Percentiles rank a stretch among this genome's conserved stretches.
These are phyloP conservation scores for Linurgus olivaceus DNA, from an alignment of 2,797 vertebrate genomes.

Conservation along the genomic window DNA sequence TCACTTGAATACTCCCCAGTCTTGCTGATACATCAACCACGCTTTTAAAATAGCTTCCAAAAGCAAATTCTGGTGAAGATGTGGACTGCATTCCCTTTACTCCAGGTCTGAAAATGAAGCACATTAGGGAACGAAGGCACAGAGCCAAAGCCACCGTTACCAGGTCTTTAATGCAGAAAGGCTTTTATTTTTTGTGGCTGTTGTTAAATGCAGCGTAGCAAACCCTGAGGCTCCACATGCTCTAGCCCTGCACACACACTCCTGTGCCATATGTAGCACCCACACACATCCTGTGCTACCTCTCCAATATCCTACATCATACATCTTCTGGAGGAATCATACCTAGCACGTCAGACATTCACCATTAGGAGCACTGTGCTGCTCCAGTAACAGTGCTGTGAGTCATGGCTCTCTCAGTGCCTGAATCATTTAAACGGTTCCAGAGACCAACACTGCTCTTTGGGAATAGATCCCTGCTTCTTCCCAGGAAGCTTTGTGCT, in stretches of 20 bases:
- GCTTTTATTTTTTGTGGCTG: neutral
- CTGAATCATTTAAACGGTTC: constrained; percentile 14
- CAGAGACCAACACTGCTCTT: neutral
- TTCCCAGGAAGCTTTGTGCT: neutral
- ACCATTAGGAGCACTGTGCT: neutral
- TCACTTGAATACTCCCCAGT: neutral
- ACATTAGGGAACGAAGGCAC: neutral
- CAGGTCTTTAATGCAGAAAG: neutral
- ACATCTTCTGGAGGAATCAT: neutral
- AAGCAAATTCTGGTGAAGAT: neutral
- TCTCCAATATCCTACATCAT: neutral
- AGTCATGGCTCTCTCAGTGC: neutral
- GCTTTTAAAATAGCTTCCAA: constrained; percentile 2
- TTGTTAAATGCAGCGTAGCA: neutral
- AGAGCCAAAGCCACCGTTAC: neutral
- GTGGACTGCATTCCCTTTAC: neutral
- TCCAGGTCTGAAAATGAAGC: neutral
- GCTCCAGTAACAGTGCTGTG: neutral
- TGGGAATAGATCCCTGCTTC: neutral
- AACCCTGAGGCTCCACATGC: neutral
- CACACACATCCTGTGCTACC: constrained; percentile 25
- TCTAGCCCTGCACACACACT: neutral
- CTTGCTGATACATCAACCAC: neutral
- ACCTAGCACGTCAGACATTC: neutral
- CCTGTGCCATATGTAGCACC: constrained; percentile 22